Base-by-base conservation (phyloP, 2,888 invertebrate species). In the Arrhopalites spinosus region DNA sequence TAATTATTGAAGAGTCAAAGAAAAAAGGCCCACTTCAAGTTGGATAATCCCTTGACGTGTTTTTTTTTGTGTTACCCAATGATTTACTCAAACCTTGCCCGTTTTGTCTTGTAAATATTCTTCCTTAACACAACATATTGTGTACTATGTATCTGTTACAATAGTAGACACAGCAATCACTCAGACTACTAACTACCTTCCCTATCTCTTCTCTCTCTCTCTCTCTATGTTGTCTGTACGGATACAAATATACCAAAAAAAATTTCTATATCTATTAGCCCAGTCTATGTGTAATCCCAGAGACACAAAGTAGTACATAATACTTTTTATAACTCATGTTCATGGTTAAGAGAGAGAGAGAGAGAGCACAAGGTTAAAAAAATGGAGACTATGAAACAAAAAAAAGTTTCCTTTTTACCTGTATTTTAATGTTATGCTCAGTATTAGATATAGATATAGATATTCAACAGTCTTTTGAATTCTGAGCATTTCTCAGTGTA, bases 21-120 rank as follows among this genome's bases (percentile, higher is more conserved):
- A 17, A 50, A n/a, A 36, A 71, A 71, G 61, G 30, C n/a, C 59
- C 71, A 71, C 71, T 71, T 69, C 29, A 69, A 71, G 59, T 59
- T 61, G 61, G 11, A 25, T 71, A 59, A 59, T 71, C 61, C 71
- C 71, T 61, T 43, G 15, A 56, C 70, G 56, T 70, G 23, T 53
- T 36, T 61, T 59, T 59, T 17, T 53, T 20, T 64, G 20, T 61
- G 36, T 61, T 61, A 61, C 69, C 29, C 69, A 59, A 71, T 71
- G 59, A 71, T 71, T 71, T 71, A 71, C 71, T 61, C 66, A 66
- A 25, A 2, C 43, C 23, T 45, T n/a, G n/a, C n/a, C 43, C 23
- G 8, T 66, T 66, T 30, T 45, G 36, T 45, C 63, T 50, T 43
- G 56, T 43, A 30, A 5, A 20, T 23, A 13, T 23, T 25, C 29